Evolutionary conservation across 2,113 vertebrate genomes (phyloP).

Genomic region (Drymodes brunneopygia): DNA sequence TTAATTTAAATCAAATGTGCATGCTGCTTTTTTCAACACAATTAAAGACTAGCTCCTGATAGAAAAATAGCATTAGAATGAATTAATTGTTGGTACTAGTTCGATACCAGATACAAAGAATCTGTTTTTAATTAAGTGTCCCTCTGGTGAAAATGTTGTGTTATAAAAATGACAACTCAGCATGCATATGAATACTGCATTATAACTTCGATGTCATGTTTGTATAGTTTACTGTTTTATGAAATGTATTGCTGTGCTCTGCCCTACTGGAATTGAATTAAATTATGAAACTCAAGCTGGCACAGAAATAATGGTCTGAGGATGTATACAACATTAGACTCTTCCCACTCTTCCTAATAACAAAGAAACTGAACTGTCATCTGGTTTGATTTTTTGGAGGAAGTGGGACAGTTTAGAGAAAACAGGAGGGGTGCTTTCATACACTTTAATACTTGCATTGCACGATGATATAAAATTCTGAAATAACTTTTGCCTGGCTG

Average conservation of each 20-base stretch:
- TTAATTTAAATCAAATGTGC: conserved; percentile 60
- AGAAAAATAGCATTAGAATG: conserved; percentile 64
- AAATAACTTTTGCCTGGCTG: not conserved
- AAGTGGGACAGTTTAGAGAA: not conserved
- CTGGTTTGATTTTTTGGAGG: conserved; percentile 31
- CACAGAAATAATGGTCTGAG: conserved; percentile 42
- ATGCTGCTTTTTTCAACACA: conserved; percentile 41
- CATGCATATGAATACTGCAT: conserved; percentile 63
- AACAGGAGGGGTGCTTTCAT: not conserved
- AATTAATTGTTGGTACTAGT: conserved; percentile 59
- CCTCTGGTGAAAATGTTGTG: conserved; percentile 53
- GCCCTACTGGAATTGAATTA: conserved; percentile 62
- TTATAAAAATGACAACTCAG: conserved; percentile 68
- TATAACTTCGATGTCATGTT: conserved; percentile 50
- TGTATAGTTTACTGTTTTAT: conserved; percentile 58
- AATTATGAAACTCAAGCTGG: conserved; percentile 65
- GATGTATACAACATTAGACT: not conserved
- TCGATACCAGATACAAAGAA: conserved; percentile 55
- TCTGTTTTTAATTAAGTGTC: conserved; percentile 47
- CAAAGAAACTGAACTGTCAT: not conserved
- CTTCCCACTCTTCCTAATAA: not conserved
- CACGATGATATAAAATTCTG: not conserved
- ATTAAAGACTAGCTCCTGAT: conserved; percentile 52
- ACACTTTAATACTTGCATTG: not conserved
- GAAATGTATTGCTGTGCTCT: conserved; percentile 47